phyloP scores from a whole-genome alignment of 2,888 invertebrate genomes.

The Euspilapteryx auroguttella region DNA sequence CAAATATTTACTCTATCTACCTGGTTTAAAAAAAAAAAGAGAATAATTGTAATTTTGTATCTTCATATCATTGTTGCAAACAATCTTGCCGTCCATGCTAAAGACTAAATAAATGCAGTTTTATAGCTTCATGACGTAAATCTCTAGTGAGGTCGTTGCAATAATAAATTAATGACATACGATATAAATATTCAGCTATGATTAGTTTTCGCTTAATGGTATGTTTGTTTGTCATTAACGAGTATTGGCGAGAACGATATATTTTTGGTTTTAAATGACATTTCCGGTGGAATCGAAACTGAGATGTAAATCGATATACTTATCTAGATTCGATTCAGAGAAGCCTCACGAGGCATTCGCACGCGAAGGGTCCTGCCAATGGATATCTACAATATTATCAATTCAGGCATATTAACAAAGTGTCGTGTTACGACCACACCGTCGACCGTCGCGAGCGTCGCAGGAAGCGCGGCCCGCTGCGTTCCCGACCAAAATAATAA shows the following conservation, averaged over 20 bases:
- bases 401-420: slow-evolving; percentile 55
- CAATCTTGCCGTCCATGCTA: too few relatives aligned
- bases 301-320: slow-evolving; percentile 37
- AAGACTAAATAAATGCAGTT: too few relatives aligned
- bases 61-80: too few relatives aligned
- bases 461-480: slow-evolving; percentile 55
- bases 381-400: slow-evolving; percentile 54
- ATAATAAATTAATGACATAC: slow-evolving; percentile 16
- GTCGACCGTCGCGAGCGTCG: too few relatives aligned
- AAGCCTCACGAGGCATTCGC: slow-evolving; percentile 53
- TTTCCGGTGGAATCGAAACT: background rate
- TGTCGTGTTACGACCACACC: slow-evolving; percentile 56
- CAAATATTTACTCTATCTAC: slow-evolving; percentile 53
- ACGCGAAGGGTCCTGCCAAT: slow-evolving; percentile 41
- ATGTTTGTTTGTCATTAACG: slow-evolving; percentile 16
- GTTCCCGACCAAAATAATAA: slow-evolving; percentile 45
- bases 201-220: slow-evolving; percentile 13
- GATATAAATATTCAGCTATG: slow-evolving; percentile 17
- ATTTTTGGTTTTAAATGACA: background rate
- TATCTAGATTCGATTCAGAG: slow-evolving; percentile 35
- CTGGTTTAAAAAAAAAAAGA: slow-evolving; percentile 16
- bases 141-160: slow-evolving; percentile 14
- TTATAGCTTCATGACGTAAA: too few relatives aligned
- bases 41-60: slow-evolving; percentile 20
- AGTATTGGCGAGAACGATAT: slow-evolving; percentile 6